These are phyloP conservation scores for Lordiphosa fenestrarum DNA, from an alignment of 2,888 invertebrate species.

Conservation along the genomic window DNA sequence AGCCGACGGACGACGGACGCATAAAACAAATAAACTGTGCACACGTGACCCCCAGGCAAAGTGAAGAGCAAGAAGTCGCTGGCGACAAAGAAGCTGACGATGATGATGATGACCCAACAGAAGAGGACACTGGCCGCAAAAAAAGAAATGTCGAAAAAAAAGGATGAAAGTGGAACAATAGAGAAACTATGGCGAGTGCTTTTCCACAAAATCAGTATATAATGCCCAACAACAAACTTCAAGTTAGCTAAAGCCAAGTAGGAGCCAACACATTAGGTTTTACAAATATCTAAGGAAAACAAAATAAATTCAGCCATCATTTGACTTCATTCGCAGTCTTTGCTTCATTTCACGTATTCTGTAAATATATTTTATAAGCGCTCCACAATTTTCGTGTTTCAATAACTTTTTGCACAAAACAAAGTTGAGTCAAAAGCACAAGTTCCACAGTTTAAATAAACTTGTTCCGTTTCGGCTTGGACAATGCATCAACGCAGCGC, in stretches of 20 bases:
- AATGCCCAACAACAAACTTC: too few relatives aligned
- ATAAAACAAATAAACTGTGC: conserved; percentile 67
- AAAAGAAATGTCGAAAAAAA: conserved; percentile 5
- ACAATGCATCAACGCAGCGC: conserved; percentile 49
- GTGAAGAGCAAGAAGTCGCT: conserved; percentile 3
- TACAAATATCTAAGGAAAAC: neutral
- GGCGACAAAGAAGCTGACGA: neutral
- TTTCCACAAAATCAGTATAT: conserved; percentile 1
- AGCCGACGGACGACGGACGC: conserved; percentile 18
- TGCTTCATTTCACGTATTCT: conserved; percentile 31
- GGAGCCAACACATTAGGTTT: neutral
- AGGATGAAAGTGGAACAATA: neutral
- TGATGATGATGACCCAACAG: conserved; percentile 14
- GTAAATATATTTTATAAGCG: conserved; percentile 35
- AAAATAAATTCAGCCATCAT: neutral
- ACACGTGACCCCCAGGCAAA: conserved; percentile 63
- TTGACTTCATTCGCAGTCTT: too few relatives aligned
- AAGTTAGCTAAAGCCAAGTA: too few relatives aligned
- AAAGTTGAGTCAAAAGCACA: conserved; percentile 27
- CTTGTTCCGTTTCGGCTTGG: conserved; percentile 59
- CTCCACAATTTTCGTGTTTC: conserved; percentile 57
- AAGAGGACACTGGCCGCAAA: conserved; percentile 22
- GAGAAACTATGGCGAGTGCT: conserved; percentile 12
- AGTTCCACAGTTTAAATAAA: conserved; percentile 71
- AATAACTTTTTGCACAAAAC: conserved; percentile 53